Base-by-base conservation (phyloP, 2,888 invertebrate genomes). In the Tetrapedia diversipes region DNA sequence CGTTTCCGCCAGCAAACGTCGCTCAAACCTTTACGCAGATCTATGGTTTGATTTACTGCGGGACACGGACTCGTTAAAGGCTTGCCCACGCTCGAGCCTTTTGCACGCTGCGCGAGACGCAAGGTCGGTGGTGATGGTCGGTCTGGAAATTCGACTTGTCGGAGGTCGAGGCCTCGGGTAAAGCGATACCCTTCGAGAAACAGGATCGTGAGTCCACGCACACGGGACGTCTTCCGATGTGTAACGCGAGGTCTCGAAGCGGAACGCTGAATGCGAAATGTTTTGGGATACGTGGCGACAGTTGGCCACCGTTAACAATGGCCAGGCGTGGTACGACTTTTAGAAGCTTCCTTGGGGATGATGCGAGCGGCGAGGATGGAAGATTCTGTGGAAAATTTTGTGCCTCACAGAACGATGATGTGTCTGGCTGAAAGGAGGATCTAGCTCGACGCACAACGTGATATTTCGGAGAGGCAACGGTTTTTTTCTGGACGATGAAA, bases 11-110 rank as follows among this genome's bases (percentile, higher is more conserved):
- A 54, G 29, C 39, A n/a, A n/a, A 41, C 37, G 53, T 60, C 41
- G 60, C 60, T 83, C 78, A 77, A 82, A 79, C 57, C 65, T 29
- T n/a, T n/a, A n/a, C 73, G 60, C 78, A 66, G 71, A 82, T 72
- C 59, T 56, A n/a, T n/a, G 79, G 76, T 73, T 86, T 90, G 91
- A 91, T 91, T 91, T 91, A 85, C 73, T 75, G 47, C 68, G 2
- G 32, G 45, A 10, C 37, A n/a, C 45, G 16, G 10, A 37, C 37
- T 27, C n/a, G 63, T 24, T 32, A 84, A 88, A 89, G 88, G 86
- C 83, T 84, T 81, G 76, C 76, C 63, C 59, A 16, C 64, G 54
- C 69, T 43, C 41, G 14, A n/a, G 4, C 6, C 22, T 6, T 14
- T 61, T 49, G 77, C 80, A 90, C 87, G 88, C 90, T 87, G 81